Percentiles rank a stretch among this genome's conserved stretches.
phyloP scores from a whole-genome alignment of 2,888 invertebrate species.

The Megastigmus dorsalis region DNA sequence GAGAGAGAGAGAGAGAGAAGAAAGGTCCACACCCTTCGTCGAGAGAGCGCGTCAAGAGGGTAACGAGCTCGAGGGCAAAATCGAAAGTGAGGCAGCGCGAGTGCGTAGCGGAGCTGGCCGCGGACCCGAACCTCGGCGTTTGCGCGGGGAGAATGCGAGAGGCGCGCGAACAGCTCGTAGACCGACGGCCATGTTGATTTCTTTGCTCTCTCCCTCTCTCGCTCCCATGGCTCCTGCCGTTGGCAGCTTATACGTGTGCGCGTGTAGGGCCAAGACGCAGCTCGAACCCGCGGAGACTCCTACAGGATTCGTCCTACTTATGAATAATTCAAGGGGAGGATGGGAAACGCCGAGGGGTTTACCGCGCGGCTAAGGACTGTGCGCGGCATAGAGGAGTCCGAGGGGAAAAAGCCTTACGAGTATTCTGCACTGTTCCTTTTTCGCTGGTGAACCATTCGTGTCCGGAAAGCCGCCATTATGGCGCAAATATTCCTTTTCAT shows the following conservation, averaged over 20 bases:
- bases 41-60: slow-evolving; percentile 67
- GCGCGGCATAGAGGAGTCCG: too few relatives aligned
- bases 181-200: slow-evolving; percentile 73
- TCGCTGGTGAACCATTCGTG: too few relatives aligned
- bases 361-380: too few relatives aligned
- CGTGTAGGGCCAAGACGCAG: slow-evolving; percentile 4
- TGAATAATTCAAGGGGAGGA: slow-evolving; percentile 30
- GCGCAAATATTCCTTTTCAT: too few relatives aligned
- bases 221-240: slow-evolving; percentile 64
- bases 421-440: too few relatives aligned
- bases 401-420: too few relatives aligned
- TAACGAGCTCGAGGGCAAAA: slow-evolving; percentile 72
- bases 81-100: slow-evolving; percentile 73
- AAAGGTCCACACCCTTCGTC: slow-evolving; percentile 59
- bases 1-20: slow-evolving; percentile 36
- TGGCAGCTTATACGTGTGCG: slow-evolving; percentile 63
- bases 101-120: slow-evolving; percentile 19
- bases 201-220: too few relatives aligned
- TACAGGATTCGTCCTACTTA: slow-evolving; percentile 4
- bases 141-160: slow-evolving; percentile 43
- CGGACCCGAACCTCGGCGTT: not conserved
- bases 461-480: too few relatives aligned
- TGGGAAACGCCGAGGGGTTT: too few relatives aligned
- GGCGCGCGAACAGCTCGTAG: slow-evolving; percentile 59
- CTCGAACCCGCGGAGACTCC: not conserved